phyloP scores from a whole-genome alignment of 2,888 invertebrate species.

The Pristionchus mayeri region DNA sequence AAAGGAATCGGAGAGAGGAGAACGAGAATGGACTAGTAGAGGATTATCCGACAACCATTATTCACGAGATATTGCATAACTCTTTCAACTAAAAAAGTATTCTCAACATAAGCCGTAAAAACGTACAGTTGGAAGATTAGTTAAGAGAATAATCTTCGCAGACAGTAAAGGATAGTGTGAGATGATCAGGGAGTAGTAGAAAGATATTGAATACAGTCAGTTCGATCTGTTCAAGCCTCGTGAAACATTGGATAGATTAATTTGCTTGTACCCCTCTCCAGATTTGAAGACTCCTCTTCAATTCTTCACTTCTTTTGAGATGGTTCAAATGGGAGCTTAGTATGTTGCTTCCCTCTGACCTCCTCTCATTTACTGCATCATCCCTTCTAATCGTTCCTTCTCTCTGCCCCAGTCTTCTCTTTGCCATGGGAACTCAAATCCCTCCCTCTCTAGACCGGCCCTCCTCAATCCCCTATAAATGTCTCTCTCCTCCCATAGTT shows the following conservation, averaged over 20 bases:
- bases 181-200: neutral
- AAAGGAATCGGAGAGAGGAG: neutral
- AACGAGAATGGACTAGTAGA: neutral
- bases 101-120: no score
- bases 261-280: no score
- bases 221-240: neutral
- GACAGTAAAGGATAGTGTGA: neutral
- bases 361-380: conserved; percentile 37
- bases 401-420: conserved; percentile 15
- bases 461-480: conserved; percentile 38
- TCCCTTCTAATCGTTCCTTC: conserved; percentile 17
- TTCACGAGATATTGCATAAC: conserved; percentile 22
- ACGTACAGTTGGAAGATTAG: no score
- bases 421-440: neutral
- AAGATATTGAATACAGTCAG: neutral
- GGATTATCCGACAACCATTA: neutral
- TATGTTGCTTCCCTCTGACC: neutral
- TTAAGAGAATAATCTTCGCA: no score
- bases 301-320: neutral
- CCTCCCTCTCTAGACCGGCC: conserved; percentile 33
- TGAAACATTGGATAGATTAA: no score
- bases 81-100: neutral
- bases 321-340: conserved; percentile 1
- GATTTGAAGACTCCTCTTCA: neutral
- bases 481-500: neutral